phyloP scores from a whole-genome alignment of 2,888 invertebrate species.

The Pheosia tremula region DNA sequence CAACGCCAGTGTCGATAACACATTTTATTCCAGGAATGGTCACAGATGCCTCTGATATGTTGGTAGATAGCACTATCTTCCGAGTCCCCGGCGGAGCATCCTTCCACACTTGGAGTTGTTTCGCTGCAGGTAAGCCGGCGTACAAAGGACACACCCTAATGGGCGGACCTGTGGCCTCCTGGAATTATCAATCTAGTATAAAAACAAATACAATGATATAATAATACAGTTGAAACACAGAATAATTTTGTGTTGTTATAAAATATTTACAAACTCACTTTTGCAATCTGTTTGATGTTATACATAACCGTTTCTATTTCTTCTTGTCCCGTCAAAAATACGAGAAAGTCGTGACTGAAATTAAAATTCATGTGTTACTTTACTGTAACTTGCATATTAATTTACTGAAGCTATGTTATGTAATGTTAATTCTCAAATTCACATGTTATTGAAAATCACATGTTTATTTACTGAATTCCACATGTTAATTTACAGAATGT shows the following conservation, averaged over 20 bases:
- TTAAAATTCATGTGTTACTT: neutral
- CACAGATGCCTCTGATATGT: constrained; percentile 98
- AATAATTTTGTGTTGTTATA: neutral
- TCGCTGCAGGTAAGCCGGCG: constrained; percentile 93
- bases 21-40: constrained; percentile 96
- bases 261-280: constrained; percentile 70
- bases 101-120: constrained; percentile 95
- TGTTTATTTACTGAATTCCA: too few species aligned
- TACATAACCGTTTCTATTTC: constrained; percentile 95
- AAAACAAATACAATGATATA: constrained; percentile 32
- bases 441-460: too few species aligned
- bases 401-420: too few species aligned
- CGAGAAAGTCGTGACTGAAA: constrained; percentile 94
- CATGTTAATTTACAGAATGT: neutral
- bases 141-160: constrained; percentile 94
- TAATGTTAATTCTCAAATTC: too few species aligned
- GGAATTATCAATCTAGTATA: constrained; percentile 46
- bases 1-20: constrained; percentile 96
- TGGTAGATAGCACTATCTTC: constrained; percentile 97
- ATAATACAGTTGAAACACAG: neutral
- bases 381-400: too few species aligned
- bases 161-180: constrained; percentile 86
- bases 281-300: constrained; percentile 89
- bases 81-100: constrained; percentile 89
- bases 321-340: constrained; percentile 98